Conservation (phyloP, 2,888 invertebrate genomes). For the Empis livida region DNA sequence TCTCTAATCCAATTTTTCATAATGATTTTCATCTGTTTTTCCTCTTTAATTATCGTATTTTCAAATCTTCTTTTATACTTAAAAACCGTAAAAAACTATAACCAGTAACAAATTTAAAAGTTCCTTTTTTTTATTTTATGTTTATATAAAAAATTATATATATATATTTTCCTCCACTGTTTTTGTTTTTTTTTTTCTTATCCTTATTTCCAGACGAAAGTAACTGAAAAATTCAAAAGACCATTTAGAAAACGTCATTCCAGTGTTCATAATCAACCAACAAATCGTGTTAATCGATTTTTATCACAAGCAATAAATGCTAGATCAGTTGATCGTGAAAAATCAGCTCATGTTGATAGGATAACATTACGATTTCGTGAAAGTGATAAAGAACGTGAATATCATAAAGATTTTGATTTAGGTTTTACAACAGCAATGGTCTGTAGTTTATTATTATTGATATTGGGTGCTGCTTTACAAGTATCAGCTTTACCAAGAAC, state of each 20-base stretch:
- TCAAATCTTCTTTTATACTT: not conserved
- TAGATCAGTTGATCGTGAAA: constrained; percentile 78
- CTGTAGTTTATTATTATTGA: constrained; percentile 60
- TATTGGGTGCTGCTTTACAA: constrained; percentile 64
- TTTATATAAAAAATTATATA: too few species aligned
- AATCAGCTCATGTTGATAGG: constrained; percentile 76
- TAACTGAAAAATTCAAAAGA: constrained; percentile 75
- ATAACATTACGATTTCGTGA: constrained; percentile 78
- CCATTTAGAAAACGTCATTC: constrained; percentile 81
- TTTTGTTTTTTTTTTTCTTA: too few species aligned
- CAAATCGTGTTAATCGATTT: constrained; percentile 85
- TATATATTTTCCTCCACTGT: too few species aligned
- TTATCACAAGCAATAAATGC: constrained; percentile 84
- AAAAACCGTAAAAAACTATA: too few species aligned
- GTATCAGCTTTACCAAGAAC: constrained; percentile 68
- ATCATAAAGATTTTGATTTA: constrained; percentile 72
- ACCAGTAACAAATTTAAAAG: not conserved
- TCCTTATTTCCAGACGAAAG: constrained; percentile 52
- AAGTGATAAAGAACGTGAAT: constrained; percentile 73
- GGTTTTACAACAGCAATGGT: constrained; percentile 74
- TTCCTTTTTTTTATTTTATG: not conserved
- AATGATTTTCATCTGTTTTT: not conserved
- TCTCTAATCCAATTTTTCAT: too few species aligned
- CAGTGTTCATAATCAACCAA: constrained; percentile 76
- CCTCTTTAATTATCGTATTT: not conserved